These are phyloP conservation scores for Zaprionus capensis DNA, from an alignment of 1,140 invertebrate genomes.

Conservation along the genomic window DNA sequence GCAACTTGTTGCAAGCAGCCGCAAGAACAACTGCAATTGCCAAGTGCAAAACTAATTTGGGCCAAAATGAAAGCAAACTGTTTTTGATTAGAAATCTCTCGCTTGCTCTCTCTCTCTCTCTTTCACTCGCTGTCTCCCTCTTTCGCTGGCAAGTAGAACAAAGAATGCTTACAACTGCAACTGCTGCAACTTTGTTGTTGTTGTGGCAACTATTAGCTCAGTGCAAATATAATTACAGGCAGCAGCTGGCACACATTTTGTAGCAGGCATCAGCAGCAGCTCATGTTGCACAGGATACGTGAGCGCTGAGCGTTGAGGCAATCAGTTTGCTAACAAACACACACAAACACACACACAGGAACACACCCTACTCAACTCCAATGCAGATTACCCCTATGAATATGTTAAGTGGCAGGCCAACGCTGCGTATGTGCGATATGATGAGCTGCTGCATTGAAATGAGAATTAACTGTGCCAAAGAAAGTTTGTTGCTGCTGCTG, in stretches of 20 bases:
- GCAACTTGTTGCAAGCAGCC: conserved; percentile 47
- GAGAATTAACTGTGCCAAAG: conserved; percentile 47
- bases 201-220: conserved; percentile 52
- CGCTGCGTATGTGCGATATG: conserved; percentile 65
- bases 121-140: background rate
- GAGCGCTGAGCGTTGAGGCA: conserved; percentile 39
- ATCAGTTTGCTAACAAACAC: conserved; percentile 58
- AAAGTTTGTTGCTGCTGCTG: conserved; percentile 20
- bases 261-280: conserved; percentile 23
- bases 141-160: conserved; percentile 59
- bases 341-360: conserved; percentile 22
- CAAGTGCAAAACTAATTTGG: conserved; percentile 73
- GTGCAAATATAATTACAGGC: conserved; percentile 73
- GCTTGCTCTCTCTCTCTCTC: background rate
- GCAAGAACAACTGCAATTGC: conserved; percentile 45
- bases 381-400: conserved; percentile 48
- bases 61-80: conserved; percentile 59
- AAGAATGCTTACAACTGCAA: conserved; percentile 24
- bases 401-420: conserved; percentile 64
- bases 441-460: conserved; percentile 34
- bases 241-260: conserved; percentile 63
- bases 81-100: conserved; percentile 47
- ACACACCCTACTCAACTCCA: background rate
- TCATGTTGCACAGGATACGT: conserved; percentile 55
- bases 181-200: conserved; percentile 28